Percentiles rank a stretch among this genome's conserved stretches.
phyloP scores from a whole-genome alignment of 1,140 invertebrate genomes.

The Penaeus vannamei region DNA sequence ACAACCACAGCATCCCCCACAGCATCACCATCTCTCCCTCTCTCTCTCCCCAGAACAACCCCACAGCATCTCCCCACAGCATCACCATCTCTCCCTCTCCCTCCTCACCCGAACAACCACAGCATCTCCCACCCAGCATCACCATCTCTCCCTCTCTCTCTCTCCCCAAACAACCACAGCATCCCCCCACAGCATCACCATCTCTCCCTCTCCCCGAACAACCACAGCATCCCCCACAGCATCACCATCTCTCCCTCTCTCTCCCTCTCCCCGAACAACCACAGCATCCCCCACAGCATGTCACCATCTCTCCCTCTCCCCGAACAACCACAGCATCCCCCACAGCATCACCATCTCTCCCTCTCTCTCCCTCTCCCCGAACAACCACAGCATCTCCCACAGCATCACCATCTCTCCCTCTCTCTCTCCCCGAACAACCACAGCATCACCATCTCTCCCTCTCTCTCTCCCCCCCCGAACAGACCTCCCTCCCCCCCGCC shows the following conservation, averaged over 20 bases:
- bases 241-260: background rate
- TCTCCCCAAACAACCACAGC: no score
- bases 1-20: background rate
- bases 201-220: background rate
- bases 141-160: no score
- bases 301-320: no score
- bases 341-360: no score
- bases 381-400: no score
- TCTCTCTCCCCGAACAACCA: background rate
- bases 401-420: no score
- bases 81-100: no score
- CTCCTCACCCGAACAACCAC: no score
- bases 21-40: background rate
- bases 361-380: background rate
- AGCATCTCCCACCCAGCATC: no score
- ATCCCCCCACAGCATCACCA: background rate
- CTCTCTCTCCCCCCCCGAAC: background rate
- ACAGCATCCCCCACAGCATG: no score
- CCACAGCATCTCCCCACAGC: background rate
- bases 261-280: background rate
- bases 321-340: background rate
- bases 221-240: no score
- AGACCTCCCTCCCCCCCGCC: conserved; percentile 53
- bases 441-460: no score
- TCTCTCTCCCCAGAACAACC: background rate